Conservation (phyloP, 2,113 vertebrate species). For the Ictidomys tridecemlineatus region DNA sequence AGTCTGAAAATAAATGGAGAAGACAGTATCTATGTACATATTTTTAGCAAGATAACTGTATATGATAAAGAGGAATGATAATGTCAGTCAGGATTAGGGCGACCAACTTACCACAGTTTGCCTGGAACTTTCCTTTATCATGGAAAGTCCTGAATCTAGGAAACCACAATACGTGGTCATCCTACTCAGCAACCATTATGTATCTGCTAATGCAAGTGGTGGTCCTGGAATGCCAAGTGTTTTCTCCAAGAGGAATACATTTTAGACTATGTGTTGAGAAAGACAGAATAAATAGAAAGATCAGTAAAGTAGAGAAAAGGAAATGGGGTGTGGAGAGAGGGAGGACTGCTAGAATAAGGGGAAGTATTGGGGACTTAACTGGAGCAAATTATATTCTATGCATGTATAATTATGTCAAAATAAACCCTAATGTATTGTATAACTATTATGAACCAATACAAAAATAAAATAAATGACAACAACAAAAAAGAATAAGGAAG, state of each 20-base stretch:
- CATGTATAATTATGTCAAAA: too few species aligned
- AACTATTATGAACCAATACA: too few species aligned
- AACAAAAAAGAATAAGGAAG: neutral
- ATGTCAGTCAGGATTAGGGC: neutral
- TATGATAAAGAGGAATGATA: neutral
- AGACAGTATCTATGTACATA: neutral
- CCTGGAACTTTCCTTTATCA: neutral
- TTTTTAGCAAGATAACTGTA: neutral
- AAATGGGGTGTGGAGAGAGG: too few species aligned
- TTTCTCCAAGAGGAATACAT: neutral
- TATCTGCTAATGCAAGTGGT: neutral
- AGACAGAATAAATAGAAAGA: neutral
- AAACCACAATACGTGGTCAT: neutral
- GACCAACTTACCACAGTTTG: neutral
- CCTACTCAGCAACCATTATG: neutral
- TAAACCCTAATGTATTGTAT: too few species aligned
- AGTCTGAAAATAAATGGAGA: neutral
- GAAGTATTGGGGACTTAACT: too few species aligned
- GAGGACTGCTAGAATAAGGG: too few species aligned
- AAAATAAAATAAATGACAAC: too few species aligned
- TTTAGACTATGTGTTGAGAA: conserved; percentile 21
- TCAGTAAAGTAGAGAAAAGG: too few species aligned
- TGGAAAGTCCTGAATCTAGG: neutral
- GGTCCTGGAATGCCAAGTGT: neutral
- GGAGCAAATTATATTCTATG: too few species aligned